Percentiles rank a stretch among this genome's conserved stretches.
These are phyloP conservation scores for Phymatocera aterrima DNA, from an alignment of 2,888 invertebrate genomes.

Conservation along the genomic window DNA sequence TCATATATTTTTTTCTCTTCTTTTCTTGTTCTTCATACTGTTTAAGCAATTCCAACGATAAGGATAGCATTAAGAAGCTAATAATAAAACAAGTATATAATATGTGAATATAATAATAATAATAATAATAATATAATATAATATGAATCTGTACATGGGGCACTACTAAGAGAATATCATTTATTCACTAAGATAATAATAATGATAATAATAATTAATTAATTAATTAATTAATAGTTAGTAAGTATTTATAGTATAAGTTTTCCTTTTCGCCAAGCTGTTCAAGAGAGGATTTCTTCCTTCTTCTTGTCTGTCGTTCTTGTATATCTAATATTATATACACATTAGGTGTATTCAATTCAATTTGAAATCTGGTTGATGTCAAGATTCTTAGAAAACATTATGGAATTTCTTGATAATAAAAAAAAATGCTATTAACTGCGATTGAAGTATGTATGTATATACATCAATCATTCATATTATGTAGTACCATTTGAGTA, in stretches of 20 bases:
- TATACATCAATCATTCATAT: no score
- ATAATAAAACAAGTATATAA: slow-evolving; percentile 9
- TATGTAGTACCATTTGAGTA: no score
- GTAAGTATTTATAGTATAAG: slow-evolving; percentile 40
- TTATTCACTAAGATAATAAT: slow-evolving; percentile 48
- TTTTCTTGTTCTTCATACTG: not conserved
- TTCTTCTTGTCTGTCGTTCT: not conserved
- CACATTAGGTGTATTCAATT: no score
- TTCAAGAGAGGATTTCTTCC: not conserved
- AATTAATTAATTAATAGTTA: slow-evolving; percentile 14
- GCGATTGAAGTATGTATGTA: no score
- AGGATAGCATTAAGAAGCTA: no score
- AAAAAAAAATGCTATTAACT: no score
- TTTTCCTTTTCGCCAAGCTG: slow-evolving; percentile 35
- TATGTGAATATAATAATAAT: slow-evolving; percentile 22
- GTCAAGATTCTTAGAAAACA: no score
- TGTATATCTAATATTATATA: not conserved
- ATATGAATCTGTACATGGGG: slow-evolving; percentile 46
- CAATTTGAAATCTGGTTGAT: not conserved
- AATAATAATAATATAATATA: slow-evolving; percentile 37
- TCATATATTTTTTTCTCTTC: no score
- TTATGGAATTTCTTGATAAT: no score
- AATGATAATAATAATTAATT: slow-evolving; percentile 37
- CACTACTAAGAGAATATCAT: slow-evolving; percentile 28
- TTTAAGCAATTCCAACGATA: slow-evolving; percentile 12